Conservation (phyloP, 2,113 vertebrate species). For the Phalacrocorax pelagicus region DNA sequence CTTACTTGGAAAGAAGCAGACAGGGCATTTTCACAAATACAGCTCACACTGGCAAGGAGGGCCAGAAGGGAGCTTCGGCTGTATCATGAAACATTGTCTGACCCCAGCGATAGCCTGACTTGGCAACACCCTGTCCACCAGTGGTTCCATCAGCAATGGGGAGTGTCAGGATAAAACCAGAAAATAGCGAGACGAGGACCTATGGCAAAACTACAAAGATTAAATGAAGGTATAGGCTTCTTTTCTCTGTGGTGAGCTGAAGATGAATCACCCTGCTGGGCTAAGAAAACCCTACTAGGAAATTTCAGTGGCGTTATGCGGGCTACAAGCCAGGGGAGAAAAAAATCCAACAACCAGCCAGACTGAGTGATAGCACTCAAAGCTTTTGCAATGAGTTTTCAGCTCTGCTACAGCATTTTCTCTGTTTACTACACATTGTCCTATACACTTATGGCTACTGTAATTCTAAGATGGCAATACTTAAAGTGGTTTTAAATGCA, state of each 20-base stretch:
- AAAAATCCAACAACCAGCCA: background rate
- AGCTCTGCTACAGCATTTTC: background rate
- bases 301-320: accelerated
- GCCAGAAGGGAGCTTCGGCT: background rate
- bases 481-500: background rate
- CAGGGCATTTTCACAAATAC: background rate
- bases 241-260: background rate
- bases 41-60: background rate
- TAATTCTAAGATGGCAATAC: background rate
- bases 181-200: background rate
- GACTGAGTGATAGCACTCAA: background rate
- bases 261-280: background rate
- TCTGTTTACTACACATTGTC: background rate
- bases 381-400: background rate
- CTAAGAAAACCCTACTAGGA: background rate
- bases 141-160: accelerated
- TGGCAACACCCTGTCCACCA: background rate
- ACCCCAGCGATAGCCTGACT: background rate
- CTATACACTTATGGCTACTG: background rate
- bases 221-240: background rate
- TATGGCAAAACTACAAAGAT: background rate
- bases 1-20: background rate
- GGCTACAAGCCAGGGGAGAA: background rate
- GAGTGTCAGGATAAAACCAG: background rate
- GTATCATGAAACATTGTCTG: background rate